phyloP scores from a whole-genome alignment of 2,797 vertebrate species.

The Phylloscopus collybita region DNA sequence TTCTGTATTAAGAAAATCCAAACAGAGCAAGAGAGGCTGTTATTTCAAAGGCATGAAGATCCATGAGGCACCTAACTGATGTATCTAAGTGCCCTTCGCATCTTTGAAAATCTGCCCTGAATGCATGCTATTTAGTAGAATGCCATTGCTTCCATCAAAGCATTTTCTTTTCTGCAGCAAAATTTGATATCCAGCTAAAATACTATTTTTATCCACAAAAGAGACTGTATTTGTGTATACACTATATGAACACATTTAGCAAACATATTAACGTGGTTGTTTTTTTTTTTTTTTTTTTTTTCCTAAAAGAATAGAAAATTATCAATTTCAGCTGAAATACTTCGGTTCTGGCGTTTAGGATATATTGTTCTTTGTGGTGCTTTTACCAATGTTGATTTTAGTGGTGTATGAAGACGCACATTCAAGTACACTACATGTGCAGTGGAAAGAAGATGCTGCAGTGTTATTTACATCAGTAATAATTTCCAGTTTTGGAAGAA shows the following conservation, averaged over 20 bases:
- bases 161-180: not conserved
- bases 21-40: not conserved
- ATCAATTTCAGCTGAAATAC: not conserved
- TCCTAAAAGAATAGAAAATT: not conserved
- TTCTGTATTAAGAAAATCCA: not conserved
- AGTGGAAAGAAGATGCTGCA: not conserved
- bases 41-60: slow-evolving; percentile 18
- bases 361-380: not conserved
- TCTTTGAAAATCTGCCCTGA: not conserved
- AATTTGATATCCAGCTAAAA: not conserved
- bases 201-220: not conserved
- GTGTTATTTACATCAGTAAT: not conserved
- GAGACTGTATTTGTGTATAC: not conserved
- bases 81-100: not conserved
- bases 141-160: not conserved
- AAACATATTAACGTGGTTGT: not conserved
- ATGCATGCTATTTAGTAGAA: not conserved
- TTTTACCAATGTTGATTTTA: not conserved
- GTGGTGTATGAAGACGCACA: not conserved
- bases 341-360: not conserved
- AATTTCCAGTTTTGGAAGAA: not conserved
- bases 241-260: not conserved
- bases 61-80: not conserved
- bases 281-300: not conserved
- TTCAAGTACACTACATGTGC: not conserved